Evolutionary conservation across 2,797 vertebrate species (phyloP).

Genomic region (Pelodytes ibericus): DNA sequence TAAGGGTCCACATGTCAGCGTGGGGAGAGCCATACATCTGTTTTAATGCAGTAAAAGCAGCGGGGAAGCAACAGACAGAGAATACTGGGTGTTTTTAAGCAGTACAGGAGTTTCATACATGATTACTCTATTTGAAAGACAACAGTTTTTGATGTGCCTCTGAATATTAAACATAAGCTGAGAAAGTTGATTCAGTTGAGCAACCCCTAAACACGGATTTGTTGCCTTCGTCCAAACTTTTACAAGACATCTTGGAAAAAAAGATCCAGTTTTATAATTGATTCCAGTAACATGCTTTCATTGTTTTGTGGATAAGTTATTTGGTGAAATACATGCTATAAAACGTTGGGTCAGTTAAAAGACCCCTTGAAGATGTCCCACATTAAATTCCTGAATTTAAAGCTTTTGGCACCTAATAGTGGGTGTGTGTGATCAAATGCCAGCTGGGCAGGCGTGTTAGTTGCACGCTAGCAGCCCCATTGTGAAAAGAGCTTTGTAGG

Average conservation of each 20-base stretch:
- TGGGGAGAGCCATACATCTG: constrained; percentile 42
- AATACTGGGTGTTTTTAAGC: constrained; percentile 28
- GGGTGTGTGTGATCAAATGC: no score
- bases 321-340: no score
- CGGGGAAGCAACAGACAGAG: constrained; percentile 47
- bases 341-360: no score
- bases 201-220: constrained; percentile 4
- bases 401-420: no score
- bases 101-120: constrained; percentile 31
- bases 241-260: neutral
- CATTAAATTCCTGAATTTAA: no score
- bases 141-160: constrained; percentile 25
- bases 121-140: constrained; percentile 46
- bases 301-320: no score
- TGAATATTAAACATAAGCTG: constrained; percentile 21
- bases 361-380: no score
- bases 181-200: neutral
- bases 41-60: constrained; percentile 39
- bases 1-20: constrained; percentile 41
- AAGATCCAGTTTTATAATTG: no score
- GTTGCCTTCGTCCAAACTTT: neutral
- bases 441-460: no score
- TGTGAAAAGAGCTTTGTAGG: no score
- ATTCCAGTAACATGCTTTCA: no score
- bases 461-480: no score